Evolutionary conservation across 2,888 invertebrate genomes (phyloP).

Genomic region (Acrocyrtus sp.): DNA sequence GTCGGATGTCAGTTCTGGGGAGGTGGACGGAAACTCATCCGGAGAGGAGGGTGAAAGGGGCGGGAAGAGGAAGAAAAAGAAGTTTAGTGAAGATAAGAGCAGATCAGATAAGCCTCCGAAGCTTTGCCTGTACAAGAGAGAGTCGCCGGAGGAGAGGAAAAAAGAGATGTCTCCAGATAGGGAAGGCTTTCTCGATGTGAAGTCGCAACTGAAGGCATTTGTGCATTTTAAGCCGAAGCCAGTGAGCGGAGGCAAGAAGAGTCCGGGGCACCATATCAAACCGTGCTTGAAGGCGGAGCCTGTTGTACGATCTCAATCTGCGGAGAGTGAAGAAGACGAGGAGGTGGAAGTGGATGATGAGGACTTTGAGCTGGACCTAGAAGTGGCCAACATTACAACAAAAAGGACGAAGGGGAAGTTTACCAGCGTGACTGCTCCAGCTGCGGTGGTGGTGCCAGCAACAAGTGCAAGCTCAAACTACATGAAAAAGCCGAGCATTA

Average conservation of each 20-base stretch:
- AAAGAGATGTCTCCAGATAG: not conserved
- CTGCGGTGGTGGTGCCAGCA: conserved; percentile 1
- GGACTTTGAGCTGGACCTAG: conserved; percentile 36
- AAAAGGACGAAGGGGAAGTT: conserved; percentile 5
- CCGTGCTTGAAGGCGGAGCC: conserved; percentile 61
- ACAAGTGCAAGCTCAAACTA: conserved; percentile 14
- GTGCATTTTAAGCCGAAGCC: conserved; percentile 54
- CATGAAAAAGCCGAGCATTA: conserved; percentile 23
- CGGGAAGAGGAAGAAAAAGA: not conserved
- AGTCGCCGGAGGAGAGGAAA: not conserved
- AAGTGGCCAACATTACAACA: conserved; percentile 42
- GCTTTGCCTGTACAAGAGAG: conserved; percentile 10
- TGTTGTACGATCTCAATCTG: conserved; percentile 38
- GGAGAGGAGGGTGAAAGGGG: not conserved
- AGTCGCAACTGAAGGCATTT: conserved; percentile 44
- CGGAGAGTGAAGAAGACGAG: conserved; percentile 35
- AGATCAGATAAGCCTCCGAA: conserved; percentile 17
- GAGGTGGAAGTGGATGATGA: conserved; percentile 45
- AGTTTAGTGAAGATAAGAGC: not conserved
- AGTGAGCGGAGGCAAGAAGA: not conserved
- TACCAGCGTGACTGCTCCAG: not conserved
- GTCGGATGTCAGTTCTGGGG: not conserved
- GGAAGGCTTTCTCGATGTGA: conserved; percentile 19
- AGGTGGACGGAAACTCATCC: conserved; percentile 5
- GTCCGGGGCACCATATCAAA: conserved; percentile 45